Percentiles rank a stretch among this genome's conserved stretches.
These are phyloP conservation scores for Trichogramma pretiosum DNA, from an alignment of 1,140 invertebrate genomes.

Conservation along the genomic window DNA sequence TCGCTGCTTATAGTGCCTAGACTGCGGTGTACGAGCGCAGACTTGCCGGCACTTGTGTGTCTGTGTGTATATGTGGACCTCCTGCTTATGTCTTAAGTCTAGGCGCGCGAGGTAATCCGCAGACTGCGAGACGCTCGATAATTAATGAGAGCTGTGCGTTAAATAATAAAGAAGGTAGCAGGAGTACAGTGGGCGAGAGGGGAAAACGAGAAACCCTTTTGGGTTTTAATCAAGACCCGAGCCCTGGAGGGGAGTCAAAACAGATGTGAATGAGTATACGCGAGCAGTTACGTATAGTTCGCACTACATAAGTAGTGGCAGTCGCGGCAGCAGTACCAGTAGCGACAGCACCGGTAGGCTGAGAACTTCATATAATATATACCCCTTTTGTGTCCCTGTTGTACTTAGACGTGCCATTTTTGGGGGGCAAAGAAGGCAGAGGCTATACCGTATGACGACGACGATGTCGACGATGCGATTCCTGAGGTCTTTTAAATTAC, in stretches of 20 bases:
- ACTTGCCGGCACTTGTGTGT: too few relatives aligned
- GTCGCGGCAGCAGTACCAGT: slow-evolving; percentile 1
- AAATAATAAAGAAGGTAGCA: slow-evolving; percentile 15
- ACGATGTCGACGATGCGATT: background rate
- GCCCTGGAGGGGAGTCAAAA: slow-evolving; percentile 15
- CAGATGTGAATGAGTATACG: slow-evolving; percentile 17
- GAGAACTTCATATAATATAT: too few relatives aligned
- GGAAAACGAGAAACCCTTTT: slow-evolving; percentile 21
- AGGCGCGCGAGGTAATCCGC: too few relatives aligned
- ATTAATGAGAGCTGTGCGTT: background rate
- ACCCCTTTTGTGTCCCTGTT: slow-evolving; percentile 7
- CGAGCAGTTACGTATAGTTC: too few relatives aligned
- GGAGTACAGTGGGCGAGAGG: too few relatives aligned
- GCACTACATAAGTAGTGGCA: background rate
- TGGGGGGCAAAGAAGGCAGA: background rate
- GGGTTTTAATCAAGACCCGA: slow-evolving; percentile 24
- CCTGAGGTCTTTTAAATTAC: slow-evolving; percentile 11
- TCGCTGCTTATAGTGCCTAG: too few relatives aligned
- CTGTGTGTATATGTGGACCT: too few relatives aligned
- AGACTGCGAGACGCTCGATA: slow-evolving; percentile 17
- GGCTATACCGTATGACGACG: background rate
- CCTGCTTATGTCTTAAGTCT: too few relatives aligned
- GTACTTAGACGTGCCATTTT: background rate
- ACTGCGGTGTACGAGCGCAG: slow-evolving; percentile 20
- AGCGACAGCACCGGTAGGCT: too few relatives aligned